phyloP scores from a whole-genome alignment of 2,113 vertebrate species.

The Paralichthys olivaceus region DNA sequence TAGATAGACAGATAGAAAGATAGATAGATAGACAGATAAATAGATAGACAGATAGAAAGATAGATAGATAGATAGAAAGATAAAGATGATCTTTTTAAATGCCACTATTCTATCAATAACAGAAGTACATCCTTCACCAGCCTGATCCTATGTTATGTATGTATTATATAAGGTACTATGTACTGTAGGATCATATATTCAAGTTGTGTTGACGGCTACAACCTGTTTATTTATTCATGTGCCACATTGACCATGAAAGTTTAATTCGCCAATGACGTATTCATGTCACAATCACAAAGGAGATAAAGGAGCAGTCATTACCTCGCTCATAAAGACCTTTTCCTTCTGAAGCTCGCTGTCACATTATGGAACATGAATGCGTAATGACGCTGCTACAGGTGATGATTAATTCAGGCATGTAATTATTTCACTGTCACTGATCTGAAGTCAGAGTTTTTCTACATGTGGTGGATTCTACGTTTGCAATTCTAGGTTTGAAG shows the following conservation, averaged over 20 bases:
- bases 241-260: slow-evolving; percentile 7
- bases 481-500: no score
- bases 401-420: slow-evolving; percentile 6
- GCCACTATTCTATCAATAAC: no score
- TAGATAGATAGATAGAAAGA: no score
- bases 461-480: no score
- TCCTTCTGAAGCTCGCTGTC: neutral
- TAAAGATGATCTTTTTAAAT: no score
- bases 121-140: neutral
- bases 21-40: no score
- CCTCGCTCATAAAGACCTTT: no score
- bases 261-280: slow-evolving; percentile 3
- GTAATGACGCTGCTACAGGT: neutral
- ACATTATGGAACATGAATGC: slow-evolving; percentile 1
- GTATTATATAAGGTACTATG: neutral
- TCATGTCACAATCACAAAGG: neutral
- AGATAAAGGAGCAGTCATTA: slow-evolving; percentile 8
- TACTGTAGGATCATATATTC: slow-evolving; percentile 1
- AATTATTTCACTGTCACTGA: slow-evolving; percentile 4
- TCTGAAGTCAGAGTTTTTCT: no score
- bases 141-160: neutral
- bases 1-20: no score
- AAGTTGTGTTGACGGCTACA: neutral
- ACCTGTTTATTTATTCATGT: slow-evolving; percentile 26
- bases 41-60: no score